Evolutionary conservation across 2,797 vertebrate genomes (phyloP).

Genomic region (Myotis vivesi): DNA sequence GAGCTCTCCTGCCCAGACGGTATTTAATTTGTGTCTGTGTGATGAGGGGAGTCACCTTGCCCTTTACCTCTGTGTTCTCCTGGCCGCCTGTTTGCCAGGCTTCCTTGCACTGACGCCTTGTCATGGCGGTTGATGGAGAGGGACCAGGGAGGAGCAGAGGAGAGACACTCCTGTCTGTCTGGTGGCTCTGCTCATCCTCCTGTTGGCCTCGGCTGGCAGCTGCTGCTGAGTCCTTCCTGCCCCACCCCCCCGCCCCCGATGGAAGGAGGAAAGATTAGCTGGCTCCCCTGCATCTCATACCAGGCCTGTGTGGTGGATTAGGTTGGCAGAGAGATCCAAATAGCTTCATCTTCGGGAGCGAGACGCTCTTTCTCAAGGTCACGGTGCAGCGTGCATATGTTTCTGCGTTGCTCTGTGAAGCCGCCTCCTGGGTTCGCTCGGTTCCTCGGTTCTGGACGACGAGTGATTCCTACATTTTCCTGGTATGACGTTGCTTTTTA

Average conservation of each 20-base stretch:
- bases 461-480: background rate
- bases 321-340: conserved; percentile 64
- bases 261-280: conserved; percentile 67
- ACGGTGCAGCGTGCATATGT: background rate
- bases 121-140: conserved; percentile 37
- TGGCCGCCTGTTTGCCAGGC: background rate
- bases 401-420: background rate
- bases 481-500: background rate
- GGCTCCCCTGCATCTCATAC: conserved; percentile 50
- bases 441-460: background rate
- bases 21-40: conserved; percentile 72
- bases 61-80: background rate
- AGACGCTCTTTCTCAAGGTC: conserved; percentile 62
- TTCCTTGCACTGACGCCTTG: conserved; percentile 30
- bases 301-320: conserved; percentile 73
- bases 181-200: background rate
- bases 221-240: background rate
- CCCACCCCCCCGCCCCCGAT: conserved; percentile 10
- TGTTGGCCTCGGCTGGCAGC: conserved; percentile 32
- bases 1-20: conserved; percentile 47
- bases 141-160: background rate
- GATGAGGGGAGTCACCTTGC: conserved; percentile 75
- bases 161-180: background rate
- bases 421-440: background rate
- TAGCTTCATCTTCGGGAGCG: conserved; percentile 67